Conservation (phyloP, 1,140 invertebrate species). For the Megalopta genalis region DNA sequence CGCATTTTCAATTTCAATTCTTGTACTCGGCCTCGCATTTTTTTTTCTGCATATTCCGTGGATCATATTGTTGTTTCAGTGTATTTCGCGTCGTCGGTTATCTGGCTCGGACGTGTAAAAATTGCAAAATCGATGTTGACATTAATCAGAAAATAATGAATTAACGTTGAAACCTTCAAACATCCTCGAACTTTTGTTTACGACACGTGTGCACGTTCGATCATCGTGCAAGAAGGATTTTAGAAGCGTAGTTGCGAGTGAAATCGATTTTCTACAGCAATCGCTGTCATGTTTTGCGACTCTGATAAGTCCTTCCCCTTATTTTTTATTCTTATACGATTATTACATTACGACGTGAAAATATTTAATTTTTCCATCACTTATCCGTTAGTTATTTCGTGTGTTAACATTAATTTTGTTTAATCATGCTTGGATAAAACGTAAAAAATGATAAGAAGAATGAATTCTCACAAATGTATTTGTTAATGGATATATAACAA, state of each 20-base stretch:
- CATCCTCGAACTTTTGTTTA: not conserved
- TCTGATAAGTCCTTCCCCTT: too few relatives aligned
- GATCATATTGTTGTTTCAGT: too few relatives aligned
- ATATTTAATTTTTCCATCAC: too few relatives aligned
- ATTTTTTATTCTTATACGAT: too few relatives aligned
- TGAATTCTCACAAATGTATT: not conserved
- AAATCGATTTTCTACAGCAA: not conserved
- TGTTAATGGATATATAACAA: not conserved
- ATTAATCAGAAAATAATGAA: not conserved
- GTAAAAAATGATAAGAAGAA: not conserved
- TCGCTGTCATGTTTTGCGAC: not conserved
- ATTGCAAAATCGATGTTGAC: too few relatives aligned
- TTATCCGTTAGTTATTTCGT: too few relatives aligned
- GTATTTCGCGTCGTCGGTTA: not conserved
- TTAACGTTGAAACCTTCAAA: not conserved
- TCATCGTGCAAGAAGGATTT: not conserved
- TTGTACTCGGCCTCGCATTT: not conserved
- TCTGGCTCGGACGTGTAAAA: not conserved
- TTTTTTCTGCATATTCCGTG: not conserved
- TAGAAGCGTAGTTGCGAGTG: not conserved
- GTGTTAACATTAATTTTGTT: too few relatives aligned
- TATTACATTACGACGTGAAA: too few relatives aligned
- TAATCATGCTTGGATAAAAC: too few relatives aligned
- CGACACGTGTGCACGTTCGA: not conserved
- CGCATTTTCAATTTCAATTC: not conserved